phyloP scores from a whole-genome alignment of 2,888 invertebrate genomes.

The Drosophila sordidula region DNA sequence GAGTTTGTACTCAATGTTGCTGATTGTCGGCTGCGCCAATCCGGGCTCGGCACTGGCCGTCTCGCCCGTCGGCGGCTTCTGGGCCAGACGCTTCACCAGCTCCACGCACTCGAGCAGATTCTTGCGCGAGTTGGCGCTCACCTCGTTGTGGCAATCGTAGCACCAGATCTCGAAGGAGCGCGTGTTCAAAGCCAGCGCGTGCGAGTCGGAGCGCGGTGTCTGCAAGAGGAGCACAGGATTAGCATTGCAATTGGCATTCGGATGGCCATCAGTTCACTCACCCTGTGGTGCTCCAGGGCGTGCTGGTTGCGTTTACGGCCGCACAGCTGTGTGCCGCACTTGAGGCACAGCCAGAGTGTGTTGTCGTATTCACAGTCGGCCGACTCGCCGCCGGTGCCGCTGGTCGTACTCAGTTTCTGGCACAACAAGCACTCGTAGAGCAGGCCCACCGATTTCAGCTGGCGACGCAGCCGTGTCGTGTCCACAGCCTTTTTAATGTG shows the following conservation, averaged over 20 bases:
- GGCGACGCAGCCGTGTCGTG: conserved; percentile 87
- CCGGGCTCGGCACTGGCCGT: background rate
- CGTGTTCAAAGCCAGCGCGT: conserved; percentile 90
- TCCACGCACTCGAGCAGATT: conserved; percentile 91
- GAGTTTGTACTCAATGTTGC: conserved; percentile 77
- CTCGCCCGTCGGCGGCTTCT: conserved; percentile 63
- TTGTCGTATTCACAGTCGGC: conserved; percentile 85
- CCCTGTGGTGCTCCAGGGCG: conserved; percentile 90
- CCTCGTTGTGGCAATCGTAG: conserved; percentile 91
- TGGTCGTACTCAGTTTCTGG: conserved; percentile 83
- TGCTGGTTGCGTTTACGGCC: conserved; percentile 89
- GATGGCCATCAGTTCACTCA: conserved; percentile 44
- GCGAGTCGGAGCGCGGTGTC: conserved; percentile 91
- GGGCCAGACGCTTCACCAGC: conserved; percentile 88
- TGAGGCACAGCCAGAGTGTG: conserved; percentile 91
- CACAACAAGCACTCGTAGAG: conserved; percentile 87
- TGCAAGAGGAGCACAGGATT: conserved; percentile 33
- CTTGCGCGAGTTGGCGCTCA: conserved; percentile 87
- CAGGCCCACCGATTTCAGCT: conserved; percentile 86
- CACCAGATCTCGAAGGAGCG: conserved; percentile 91
- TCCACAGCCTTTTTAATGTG: conserved; percentile 90
- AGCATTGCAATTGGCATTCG: background rate
- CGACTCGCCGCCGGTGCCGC: conserved; percentile 76
- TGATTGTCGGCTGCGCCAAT: conserved; percentile 38
- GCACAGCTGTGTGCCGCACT: conserved; percentile 92